Evolutionary conservation across 1,140 invertebrate genomes (phyloP).

Genomic region (Homalodisca vitripennis): DNA sequence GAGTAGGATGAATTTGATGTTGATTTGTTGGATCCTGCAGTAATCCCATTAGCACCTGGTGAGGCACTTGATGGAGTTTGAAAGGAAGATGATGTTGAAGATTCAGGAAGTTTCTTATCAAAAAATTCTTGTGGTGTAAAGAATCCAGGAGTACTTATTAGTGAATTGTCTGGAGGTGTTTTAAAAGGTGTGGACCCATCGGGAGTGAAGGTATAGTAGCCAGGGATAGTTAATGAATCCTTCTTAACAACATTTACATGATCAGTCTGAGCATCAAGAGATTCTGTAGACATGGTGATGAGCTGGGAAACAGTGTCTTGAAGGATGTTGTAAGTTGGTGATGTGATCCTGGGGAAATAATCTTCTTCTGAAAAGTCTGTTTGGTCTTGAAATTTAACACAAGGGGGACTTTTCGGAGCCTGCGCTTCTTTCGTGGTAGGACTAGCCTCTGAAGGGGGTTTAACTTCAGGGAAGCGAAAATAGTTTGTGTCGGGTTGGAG

Average conservation of each 20-base stretch:
- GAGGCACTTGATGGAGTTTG: slow-evolving; percentile 35
- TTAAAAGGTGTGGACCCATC: slow-evolving; percentile 32
- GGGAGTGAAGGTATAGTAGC: slow-evolving; percentile 5
- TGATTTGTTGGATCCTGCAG: neutral
- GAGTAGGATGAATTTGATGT: slow-evolving; percentile 7
- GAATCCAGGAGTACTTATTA: slow-evolving; percentile 26
- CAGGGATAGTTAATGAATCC: slow-evolving; percentile 6
- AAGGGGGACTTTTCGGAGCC: slow-evolving; percentile 8
- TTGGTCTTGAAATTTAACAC: slow-evolving; percentile 3
- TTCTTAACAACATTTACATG: neutral
- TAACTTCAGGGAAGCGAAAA: slow-evolving; percentile 27
- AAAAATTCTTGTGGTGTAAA: slow-evolving; percentile 28
- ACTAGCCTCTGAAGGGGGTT: neutral
- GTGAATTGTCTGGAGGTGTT: slow-evolving; percentile 35
- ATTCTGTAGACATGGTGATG: slow-evolving; percentile 31
- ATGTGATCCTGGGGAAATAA: slow-evolving; percentile 26
- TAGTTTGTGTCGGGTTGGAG: slow-evolving; percentile 18
- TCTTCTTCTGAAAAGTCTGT: neutral
- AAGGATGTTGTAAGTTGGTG: slow-evolving; percentile 28
- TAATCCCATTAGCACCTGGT: slow-evolving; percentile 16
- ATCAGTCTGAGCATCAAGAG: neutral
- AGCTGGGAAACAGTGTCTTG: slow-evolving; percentile 35
- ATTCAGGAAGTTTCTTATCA: slow-evolving; percentile 27
- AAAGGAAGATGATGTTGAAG: slow-evolving; percentile 31
- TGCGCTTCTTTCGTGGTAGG: neutral